A percentile compares a stretch with the other conserved stretches of the same genome.
Evolutionary conservation across 2,113 vertebrate genomes (phyloP).

Genomic region (Strigops habroptila): DNA sequence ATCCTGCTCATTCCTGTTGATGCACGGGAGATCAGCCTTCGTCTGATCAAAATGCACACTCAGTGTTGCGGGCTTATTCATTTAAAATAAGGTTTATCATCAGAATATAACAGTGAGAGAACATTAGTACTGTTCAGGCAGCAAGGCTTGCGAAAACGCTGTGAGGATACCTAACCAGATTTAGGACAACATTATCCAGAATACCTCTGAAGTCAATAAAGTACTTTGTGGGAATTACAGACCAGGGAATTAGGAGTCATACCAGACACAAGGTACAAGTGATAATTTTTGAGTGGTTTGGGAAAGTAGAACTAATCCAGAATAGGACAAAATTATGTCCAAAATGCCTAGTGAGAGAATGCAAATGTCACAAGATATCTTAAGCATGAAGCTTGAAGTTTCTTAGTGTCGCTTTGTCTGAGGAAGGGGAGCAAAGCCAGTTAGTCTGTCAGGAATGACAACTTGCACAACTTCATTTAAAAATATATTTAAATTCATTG

Average conservation of each 20-base stretch:
- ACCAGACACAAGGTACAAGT: neutral
- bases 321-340: neutral
- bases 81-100: constrained; percentile 21
- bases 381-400: neutral
- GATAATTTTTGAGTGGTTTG: constrained; percentile 2
- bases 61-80: constrained; percentile 4
- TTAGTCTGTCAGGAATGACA: neutral
- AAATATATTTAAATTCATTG: neutral
- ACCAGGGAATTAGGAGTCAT: neutral
- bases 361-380: neutral
- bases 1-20: constrained; percentile 57
- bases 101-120: constrained; percentile 3
- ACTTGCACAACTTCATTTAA: neutral
- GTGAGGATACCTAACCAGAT: neutral
- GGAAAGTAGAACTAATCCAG: neutral
- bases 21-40: neutral
- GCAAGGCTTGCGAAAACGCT: neutral
- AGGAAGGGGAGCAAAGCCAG: neutral
- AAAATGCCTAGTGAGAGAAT: neutral
- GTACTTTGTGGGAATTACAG: neutral
- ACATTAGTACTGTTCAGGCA: constrained; percentile 8
- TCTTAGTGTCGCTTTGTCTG: neutral
- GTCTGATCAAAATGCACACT: constrained; percentile 32
- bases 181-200: neutral
- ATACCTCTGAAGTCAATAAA: constrained; percentile 22